Evolutionary conservation across 2,113 vertebrate genomes (phyloP), one percentile per base, ranked within the genome.

Genomic region (Vombatus ursinus): DNA sequence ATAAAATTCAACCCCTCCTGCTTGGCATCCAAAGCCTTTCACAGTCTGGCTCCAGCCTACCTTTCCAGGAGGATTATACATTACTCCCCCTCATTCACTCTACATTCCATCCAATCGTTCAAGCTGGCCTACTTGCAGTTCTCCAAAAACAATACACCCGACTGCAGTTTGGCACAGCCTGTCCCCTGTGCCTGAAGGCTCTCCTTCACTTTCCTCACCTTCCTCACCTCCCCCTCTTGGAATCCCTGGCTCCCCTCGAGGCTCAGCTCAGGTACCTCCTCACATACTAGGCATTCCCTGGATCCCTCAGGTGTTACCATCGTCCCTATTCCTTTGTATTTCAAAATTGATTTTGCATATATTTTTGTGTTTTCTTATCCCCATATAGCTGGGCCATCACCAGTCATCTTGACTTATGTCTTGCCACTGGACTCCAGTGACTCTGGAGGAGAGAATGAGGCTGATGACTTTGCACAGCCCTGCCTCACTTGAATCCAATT

Each of bases 211-310:
- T 44, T n/a, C n/a, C n/a, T 84, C n/a, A 23, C n/a, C 68, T 84
- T 68, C 61, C 61, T 44, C 68, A 7, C 19, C 19, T 44, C 7
- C 68, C n/a, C n/a, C n/a, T 44, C 68, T 22, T 44, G 7, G 16
- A 84, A 84, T 84, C n/a, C 7, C 68, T 84, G n/a, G n/a, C n/a
- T 84, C n/a, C 68, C 68, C 96, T 94, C 31, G 26, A 50, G 84
- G 2, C 49, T 92, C 91, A 16, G 28, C n/a, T 95, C 93, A 89
- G 19, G 11, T 6, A 0, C 25, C 19, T 93, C 37, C 44, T 90
- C 50, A 52, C 44, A 47, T 77, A n/a, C 68, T 16, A 92, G 25
- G 23, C 26, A 53, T 91, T 77, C 44, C 24, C 12, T 4, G 8
- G 44, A 7, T n/a, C 31, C 50, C 28, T n/a, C 68, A 77, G 68